phyloP scores from a whole-genome alignment of 2,888 invertebrate species.

The Ophion costatus region DNA sequence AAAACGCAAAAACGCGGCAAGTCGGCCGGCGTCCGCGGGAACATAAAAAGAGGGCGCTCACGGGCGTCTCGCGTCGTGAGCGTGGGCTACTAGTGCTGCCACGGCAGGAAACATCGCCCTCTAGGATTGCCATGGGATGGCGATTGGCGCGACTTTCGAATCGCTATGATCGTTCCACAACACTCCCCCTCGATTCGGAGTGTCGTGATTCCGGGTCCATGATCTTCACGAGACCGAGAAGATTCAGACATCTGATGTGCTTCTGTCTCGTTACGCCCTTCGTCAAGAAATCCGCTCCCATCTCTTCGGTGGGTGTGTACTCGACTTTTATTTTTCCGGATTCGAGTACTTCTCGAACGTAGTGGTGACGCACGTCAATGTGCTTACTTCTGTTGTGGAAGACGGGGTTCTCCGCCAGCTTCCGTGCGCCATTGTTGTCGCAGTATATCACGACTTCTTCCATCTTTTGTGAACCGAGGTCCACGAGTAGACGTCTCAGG shows the following conservation, averaged over 20 bases:
- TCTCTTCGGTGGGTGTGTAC: slow-evolving; percentile 21
- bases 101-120: no score
- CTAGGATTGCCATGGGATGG: no score
- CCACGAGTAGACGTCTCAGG: background rate
- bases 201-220: no score
- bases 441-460: background rate
- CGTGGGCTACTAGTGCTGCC: no score
- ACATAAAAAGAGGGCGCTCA: background rate
- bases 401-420: no score
- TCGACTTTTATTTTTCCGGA: slow-evolving; percentile 2
- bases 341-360: background rate
- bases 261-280: slow-evolving; percentile 22
- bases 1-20: background rate
- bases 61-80: background rate
- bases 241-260: slow-evolving; percentile 12
- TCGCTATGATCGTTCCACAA: background rate
- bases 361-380: no score
- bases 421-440: slow-evolving; percentile 18
- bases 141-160: no score
- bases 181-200: slow-evolving; percentile 12
- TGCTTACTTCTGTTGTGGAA: no score
- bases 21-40: no score
- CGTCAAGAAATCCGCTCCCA: slow-evolving; percentile 43
- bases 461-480: background rate
- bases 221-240: background rate